phyloP scores from a whole-genome alignment of 1,140 invertebrate species.

The Macrocentrus cingulum region DNA sequence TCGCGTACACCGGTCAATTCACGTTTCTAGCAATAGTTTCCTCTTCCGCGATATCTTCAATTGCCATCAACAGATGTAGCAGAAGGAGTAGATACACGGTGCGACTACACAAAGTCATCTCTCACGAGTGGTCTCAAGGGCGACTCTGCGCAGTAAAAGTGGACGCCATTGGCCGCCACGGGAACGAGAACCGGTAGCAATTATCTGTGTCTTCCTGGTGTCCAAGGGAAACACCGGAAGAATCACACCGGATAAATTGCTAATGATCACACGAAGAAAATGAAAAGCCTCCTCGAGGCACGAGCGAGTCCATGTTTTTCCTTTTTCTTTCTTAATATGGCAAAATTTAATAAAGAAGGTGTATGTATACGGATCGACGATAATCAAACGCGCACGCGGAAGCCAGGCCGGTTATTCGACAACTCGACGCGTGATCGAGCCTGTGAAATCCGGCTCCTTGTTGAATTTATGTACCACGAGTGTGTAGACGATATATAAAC shows the following conservation, averaged over 20 bases:
- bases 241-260: slow-evolving; percentile 3
- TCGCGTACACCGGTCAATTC: background rate
- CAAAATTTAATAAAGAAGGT: slow-evolving; percentile 8
- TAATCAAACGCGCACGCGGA: slow-evolving; percentile 27
- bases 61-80: no score
- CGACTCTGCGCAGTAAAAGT: background rate
- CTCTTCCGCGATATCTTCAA: slow-evolving; percentile 4
- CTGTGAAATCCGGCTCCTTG: slow-evolving; percentile 8
- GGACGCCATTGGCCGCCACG: background rate
- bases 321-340: slow-evolving; percentile 23
- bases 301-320: background rate
- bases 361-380: slow-evolving; percentile 17
- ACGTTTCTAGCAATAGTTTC: background rate
- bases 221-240: slow-evolving; percentile 13
- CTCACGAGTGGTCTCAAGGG: background rate
- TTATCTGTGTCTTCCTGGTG: slow-evolving; percentile 13
- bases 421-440: slow-evolving; percentile 2
- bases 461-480: slow-evolving; percentile 8
- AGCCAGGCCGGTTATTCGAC: slow-evolving; percentile 20
- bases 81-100: no score
- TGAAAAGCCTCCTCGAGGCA: slow-evolving; percentile 24
- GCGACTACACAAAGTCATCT: background rate
- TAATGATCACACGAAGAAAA: slow-evolving; percentile 20
- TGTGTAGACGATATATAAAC: background rate
- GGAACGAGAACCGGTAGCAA: slow-evolving; percentile 11